Percentiles rank a stretch among this genome's conserved stretches.
Conservation (phyloP, 2,888 invertebrate genomes). For the Pedicia rivosa region DNA sequence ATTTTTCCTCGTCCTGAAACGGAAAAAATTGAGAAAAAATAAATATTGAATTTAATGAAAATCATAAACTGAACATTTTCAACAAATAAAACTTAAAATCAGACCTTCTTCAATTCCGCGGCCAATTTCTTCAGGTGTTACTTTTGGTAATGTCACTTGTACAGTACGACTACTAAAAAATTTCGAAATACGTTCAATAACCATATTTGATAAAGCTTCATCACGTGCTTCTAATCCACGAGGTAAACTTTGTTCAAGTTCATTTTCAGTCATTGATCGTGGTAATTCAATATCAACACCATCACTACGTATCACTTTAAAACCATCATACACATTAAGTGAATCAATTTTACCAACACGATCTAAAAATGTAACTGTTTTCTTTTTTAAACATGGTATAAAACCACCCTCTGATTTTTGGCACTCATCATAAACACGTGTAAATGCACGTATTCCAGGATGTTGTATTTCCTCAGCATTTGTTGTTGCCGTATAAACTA, state of each 20-base stretch:
- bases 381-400: slow-evolving; percentile 62
- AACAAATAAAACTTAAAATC: slow-evolving; percentile 3
- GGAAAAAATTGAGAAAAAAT: slow-evolving; percentile 9
- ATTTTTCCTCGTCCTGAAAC: slow-evolving; percentile 59
- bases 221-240: slow-evolving; percentile 50
- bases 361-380: slow-evolving; percentile 64
- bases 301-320: slow-evolving; percentile 44
- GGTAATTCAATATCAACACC: slow-evolving; percentile 21
- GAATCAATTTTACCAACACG: slow-evolving; percentile 55
- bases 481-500: slow-evolving; percentile 14
- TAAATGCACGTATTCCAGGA: slow-evolving; percentile 45
- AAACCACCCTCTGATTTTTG: slow-evolving; percentile 47
- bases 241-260: slow-evolving; percentile 50
- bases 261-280: slow-evolving; percentile 42
- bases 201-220: slow-evolving; percentile 46
- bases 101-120: slow-evolving; percentile 62
- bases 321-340: slow-evolving; percentile 44
- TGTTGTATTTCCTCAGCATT: slow-evolving; percentile 29
- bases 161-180: slow-evolving; percentile 60
- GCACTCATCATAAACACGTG: slow-evolving; percentile 66
- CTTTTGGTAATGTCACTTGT: slow-evolving; percentile 58
- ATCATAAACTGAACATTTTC: background rate
- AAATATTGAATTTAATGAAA: slow-evolving; percentile 1
- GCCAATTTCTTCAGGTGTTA: slow-evolving; percentile 49
- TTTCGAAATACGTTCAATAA: slow-evolving; percentile 52